phyloP scores from a whole-genome alignment of 2,113 vertebrate species.

The Fulmarus glacialis region DNA sequence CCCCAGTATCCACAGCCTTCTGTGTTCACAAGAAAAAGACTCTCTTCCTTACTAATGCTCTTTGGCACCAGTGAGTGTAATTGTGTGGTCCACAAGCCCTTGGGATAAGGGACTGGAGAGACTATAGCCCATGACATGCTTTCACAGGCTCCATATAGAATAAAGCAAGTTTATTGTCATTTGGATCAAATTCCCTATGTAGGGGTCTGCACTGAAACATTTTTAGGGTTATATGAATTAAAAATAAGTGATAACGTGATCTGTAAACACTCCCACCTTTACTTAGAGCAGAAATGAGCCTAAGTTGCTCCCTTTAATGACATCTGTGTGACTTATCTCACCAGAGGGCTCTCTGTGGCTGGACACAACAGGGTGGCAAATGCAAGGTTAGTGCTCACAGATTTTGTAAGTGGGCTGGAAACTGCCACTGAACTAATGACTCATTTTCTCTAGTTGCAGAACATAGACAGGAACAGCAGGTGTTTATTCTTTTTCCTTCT shows the following conservation, averaged over 20 bases:
- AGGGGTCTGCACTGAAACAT: not conserved
- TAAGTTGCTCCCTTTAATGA: not conserved
- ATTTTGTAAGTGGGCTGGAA: constrained; percentile 54
- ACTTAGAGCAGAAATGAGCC: not conserved
- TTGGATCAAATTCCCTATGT: not conserved
- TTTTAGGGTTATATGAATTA: not conserved
- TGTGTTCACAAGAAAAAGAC: not conserved
- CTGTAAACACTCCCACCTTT: not conserved
- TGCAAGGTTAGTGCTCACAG: not conserved
- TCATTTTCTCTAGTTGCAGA: constrained; percentile 50
- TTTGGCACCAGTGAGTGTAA: not conserved
- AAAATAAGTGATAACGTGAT: not conserved
- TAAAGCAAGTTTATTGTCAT: not conserved
- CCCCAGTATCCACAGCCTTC: not conserved
- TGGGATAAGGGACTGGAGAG: not conserved
- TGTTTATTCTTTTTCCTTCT: constrained; percentile 37
- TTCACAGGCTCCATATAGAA: not conserved
- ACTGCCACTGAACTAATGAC: constrained; percentile 52
- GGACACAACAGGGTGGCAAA: not conserved
- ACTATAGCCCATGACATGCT: rapidly evolving
- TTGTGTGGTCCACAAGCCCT: not conserved
- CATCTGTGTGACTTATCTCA: not conserved
- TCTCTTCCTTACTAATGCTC: not conserved
- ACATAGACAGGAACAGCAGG: constrained; percentile 55
- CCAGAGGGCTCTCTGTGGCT: not conserved